Evolutionary conservation across 2,888 invertebrate species (phyloP), one percentile per base, ranked within the genome.

Genomic region (Aleiodes testaceus): DNA sequence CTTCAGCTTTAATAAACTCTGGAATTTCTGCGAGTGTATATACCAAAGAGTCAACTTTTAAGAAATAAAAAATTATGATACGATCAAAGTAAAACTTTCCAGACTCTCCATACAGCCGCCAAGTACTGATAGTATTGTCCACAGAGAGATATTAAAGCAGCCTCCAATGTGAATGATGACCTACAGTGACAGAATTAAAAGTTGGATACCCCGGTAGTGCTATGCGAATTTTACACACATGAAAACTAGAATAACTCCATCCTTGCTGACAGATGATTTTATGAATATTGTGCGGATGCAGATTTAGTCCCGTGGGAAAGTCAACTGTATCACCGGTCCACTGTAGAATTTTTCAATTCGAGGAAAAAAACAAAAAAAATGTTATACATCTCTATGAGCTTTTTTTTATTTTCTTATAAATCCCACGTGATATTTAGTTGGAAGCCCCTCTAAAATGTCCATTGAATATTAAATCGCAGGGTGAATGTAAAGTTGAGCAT

Each of bases 51-150:
- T 59, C 59, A 59, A 59, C 59, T 59, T 42, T 36, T 6, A 12
- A 18, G 16, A 12, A 42, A 36, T 42, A 59, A 59, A 59, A 59
- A 7, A 42, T 11, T 18, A 7, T 55, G 30, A 59, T 59, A 18
- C 59, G 59, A 59, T 59, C 36, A 59, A 36, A 59, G 55, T n/a
- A 18, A 59, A 59, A 59, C 36, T 59, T 59, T 59, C 14, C 42
- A 59, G 59, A 59, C 59, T 59, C 7, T 42, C 16, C 42, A 59
- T 42, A 42, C 18, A 18, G n/a, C 26, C 3, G 18, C 36, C 11
- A 36, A 36, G 36, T 36, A 11, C 14, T 42, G 59, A 59, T 59
- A 42, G 42, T 59, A 59, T 59, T 59, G 36, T 3, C 59, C 7
- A n/a, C n/a, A 18, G 36, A 59, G 59, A 30, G 26, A 55, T 11